phyloP scores from a whole-genome alignment of 2,888 invertebrate species.

The Caenorhabditis becei region DNA sequence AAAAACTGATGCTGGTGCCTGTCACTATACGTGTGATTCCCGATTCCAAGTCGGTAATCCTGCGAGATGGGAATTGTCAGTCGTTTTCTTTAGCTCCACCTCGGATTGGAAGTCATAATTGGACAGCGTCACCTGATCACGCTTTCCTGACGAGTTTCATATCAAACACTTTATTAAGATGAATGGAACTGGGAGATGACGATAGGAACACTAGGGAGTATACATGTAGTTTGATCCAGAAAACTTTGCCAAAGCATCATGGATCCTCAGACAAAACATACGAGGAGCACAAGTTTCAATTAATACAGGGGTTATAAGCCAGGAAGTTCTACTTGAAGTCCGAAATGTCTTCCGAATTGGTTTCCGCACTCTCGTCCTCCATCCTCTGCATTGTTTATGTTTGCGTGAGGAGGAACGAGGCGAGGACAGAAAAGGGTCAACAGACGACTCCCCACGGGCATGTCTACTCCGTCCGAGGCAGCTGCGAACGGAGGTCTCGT shows the following conservation, averaged over 20 bases:
- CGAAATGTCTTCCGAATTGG: background rate
- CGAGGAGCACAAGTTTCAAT: no score
- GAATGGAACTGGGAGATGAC: background rate
- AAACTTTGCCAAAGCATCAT: no score
- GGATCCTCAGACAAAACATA: background rate
- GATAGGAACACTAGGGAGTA: background rate
- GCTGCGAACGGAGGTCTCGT: conserved; percentile 54
- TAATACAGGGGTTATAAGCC: no score
- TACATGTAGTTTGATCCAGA: conserved; percentile 4
- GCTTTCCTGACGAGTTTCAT: background rate
- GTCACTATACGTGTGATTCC: conserved; percentile 29
- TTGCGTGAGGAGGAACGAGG: background rate
- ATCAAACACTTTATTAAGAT: background rate
- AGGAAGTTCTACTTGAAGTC: background rate
- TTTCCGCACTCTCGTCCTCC: background rate
- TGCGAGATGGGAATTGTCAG: conserved; percentile 6
- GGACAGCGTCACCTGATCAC: conserved; percentile 36
- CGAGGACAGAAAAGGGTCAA: background rate
- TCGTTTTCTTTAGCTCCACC: background rate
- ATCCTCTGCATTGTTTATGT: background rate
- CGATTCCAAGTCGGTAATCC: conserved; percentile 30
- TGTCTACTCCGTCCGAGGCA: background rate
- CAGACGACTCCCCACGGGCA: background rate
- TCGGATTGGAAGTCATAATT: conserved; percentile 8
- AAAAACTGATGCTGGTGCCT: conserved; percentile 30